Evolutionary conservation across 2,113 vertebrate genomes (phyloP), one percentile per base, ranked within the genome.

Genomic region (Camelus dromedarius): DNA sequence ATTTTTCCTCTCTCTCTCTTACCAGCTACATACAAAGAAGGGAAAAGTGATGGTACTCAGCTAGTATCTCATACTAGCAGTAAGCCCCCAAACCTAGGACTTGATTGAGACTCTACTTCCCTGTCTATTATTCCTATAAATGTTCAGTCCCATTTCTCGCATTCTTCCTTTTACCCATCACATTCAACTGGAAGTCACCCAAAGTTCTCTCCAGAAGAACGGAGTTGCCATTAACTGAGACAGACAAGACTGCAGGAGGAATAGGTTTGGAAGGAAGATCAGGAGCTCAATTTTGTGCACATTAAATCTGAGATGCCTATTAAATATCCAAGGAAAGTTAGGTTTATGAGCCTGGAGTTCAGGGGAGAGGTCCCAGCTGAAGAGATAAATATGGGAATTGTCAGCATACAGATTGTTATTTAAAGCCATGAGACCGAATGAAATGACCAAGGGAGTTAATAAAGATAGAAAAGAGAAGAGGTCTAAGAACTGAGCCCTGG

Each of bases 381-480:
- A 67, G 48, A 64, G 77, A 35, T 2, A 73, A 84, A 38, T 46
- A 38, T 77, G 18, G 54, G 42, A 91, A 24, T 88, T 91, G 11
- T 83, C 48, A 82, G 30, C 80, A 48, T 46, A 54, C 28, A 86
- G 22, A 56, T 88, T 66, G 5, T 81, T 85, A 85, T 66, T 72
- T 94, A 94, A 93, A 95, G 28, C 60, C 22, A 30, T 66, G 62
- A 62, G 48, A 77, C 88, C 92, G 38, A 83, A 69, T 79, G 30
- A 92, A 85, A 81, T 91, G 52, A 96, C 70, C n/a, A 85, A 89
- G n/a, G 32, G 91, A 89, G 20, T 89, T 89, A 96, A 48, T 88
- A 60, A 93, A 81, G 38, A 73, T 66, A n/a, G 58, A 62, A 88
- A 76, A 73, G 52, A 75, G 60, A 96, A 92, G 66, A 76, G 4